Evolutionary conservation across 2,888 invertebrate genomes (phyloP), one percentile per base, ranked within the genome.

Genomic region (Elegia similella): DNA sequence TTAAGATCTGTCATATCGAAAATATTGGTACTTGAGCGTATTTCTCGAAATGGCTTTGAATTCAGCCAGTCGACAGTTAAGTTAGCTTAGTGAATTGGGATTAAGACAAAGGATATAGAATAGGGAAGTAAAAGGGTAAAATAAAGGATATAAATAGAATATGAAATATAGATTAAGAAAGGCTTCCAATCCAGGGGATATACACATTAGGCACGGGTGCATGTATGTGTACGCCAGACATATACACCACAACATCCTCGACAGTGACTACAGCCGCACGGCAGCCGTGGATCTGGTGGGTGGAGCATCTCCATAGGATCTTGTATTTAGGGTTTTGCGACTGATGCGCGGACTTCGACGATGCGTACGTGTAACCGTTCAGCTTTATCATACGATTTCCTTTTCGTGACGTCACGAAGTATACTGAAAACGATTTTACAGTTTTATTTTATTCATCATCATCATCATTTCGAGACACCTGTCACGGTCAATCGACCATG

Each of bases 251-350:
- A 15, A 34, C 10, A 12, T 38, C 50, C 6, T 38, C 7, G 16
- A 38, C 0, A 10, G 50, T 50, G 2, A 50, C n/a, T 8, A 50
- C 5, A 34, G 50, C 12, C 6, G 72, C 73, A 6, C 57, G 57
- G 57, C 77, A 77, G 0, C 70, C 67, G 6, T 56, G 57, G 8
- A 59, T 59, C 52, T 67, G 62, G 47, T 74, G 71, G 0, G 72
- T 72, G 0, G 73, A 71, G 42, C 75, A 76, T 10, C 65, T 59
- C 74, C 77, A 75, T 0, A 56, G 52, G 16, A 60, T 55, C 15
- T 59, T 63, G 0, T 38, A 13, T 10, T 12, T 34, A 23, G 23
- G 5, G 12, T 12, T 0, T 2, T n/a, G 38, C 15, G 13, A 12
- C 10, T 15, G 47, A 7, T 42, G 29, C 5, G 44, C 32, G 7